phyloP scores from a whole-genome alignment of 2,888 invertebrate genomes.

The Pandemis corylana region DNA sequence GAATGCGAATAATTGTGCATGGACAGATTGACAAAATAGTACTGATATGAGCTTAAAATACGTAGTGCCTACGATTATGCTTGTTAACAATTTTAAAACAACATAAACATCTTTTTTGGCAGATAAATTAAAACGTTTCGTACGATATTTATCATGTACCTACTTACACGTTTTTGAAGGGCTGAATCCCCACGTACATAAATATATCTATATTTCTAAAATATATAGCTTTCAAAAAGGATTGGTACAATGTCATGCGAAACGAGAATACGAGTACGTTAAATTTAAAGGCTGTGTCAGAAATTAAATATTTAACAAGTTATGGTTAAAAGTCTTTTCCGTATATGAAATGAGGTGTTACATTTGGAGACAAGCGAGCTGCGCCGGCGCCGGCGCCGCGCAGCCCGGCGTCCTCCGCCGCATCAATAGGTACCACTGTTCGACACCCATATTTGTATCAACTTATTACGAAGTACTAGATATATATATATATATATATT shows the following conservation, averaged over 20 bases:
- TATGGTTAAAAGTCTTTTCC: constrained; percentile 30
- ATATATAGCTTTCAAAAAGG: constrained; percentile 25
- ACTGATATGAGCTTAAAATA: constrained; percentile 88
- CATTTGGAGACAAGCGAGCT: constrained; percentile 7
- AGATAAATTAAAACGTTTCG: constrained; percentile 56
- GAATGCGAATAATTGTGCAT: constrained; percentile 77
- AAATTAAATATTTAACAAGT: constrained; percentile 34
- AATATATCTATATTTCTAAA: constrained; percentile 35
- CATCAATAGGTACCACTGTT: constrained; percentile 18
- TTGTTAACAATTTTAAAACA: constrained; percentile 74
- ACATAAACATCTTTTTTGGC: constrained; percentile 59
- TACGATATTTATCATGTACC: constrained; percentile 44
- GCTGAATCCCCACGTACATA: constrained; percentile 30
- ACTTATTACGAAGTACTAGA: constrained; percentile 79
- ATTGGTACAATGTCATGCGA: constrained; percentile 31
- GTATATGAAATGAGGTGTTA: constrained; percentile 28
- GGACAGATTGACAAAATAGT: constrained; percentile 81
- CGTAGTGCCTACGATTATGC: constrained; percentile 87
- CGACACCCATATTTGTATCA: constrained; percentile 49
- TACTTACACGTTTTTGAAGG: constrained; percentile 67
- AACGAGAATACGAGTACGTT: constrained; percentile 36
- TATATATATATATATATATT: constrained; percentile 75
- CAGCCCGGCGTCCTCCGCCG: constrained; percentile 1
- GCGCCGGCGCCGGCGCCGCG: constrained; percentile 12
- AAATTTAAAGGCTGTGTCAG: constrained; percentile 46